A percentile compares a stretch with the other conserved stretches of the same genome.
These are phyloP conservation scores for Fabriciana adippe DNA, from an alignment of 2,888 invertebrate species.

Conservation along the genomic window DNA sequence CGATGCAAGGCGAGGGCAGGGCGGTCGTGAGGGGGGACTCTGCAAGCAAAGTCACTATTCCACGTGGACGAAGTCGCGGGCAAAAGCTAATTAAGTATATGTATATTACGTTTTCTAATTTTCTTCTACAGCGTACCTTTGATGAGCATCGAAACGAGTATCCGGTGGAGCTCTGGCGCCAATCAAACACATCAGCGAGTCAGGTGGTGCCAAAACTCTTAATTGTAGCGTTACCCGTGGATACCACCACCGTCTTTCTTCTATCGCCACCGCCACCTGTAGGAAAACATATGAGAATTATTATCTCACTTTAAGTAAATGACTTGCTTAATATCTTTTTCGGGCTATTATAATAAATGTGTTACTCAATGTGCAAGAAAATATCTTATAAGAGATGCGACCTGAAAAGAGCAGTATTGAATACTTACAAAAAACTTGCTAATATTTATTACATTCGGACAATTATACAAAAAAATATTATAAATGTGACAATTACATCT, in stretches of 20 bases:
- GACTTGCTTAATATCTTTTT: no score
- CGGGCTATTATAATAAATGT: no score
- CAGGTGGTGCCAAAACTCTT: constrained; percentile 83
- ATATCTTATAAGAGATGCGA: constrained; percentile 84
- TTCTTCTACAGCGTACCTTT: constrained; percentile 53
- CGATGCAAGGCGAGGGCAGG: no score
- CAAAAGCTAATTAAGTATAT: no score
- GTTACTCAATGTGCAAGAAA: constrained; percentile 83
- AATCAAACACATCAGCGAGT: constrained; percentile 84
- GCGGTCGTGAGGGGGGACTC: no score
- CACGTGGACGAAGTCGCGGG: no score
- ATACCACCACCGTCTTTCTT: constrained; percentile 84
- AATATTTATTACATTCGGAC: constrained; percentile 69
- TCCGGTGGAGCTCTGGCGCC: constrained; percentile 83
- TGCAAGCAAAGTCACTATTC: no score
- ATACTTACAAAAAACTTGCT: constrained; percentile 84
- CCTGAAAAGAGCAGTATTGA: constrained; percentile 84
- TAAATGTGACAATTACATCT: no score
- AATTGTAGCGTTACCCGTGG: constrained; percentile 83
- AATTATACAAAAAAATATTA: no score
- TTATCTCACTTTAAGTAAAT: no score
- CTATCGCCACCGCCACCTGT: constrained; percentile 83
- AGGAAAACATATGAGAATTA: background rate
- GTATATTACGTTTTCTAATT: no score
- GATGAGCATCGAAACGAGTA: constrained; percentile 72